phyloP scores from a whole-genome alignment of 2,797 vertebrate species.

The Gobio occitaniae region DNA sequence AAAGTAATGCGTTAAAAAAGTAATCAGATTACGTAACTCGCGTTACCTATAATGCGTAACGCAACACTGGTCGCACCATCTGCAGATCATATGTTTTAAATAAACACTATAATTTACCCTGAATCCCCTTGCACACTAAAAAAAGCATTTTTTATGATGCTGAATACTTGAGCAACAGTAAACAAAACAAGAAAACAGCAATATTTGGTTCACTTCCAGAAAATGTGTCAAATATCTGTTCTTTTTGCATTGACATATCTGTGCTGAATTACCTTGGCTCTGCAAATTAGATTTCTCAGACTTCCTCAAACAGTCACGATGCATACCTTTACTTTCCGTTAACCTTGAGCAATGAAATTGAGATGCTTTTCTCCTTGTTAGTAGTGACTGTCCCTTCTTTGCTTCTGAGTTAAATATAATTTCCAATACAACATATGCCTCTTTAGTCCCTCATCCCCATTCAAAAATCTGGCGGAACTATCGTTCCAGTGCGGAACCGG shows the following conservation, averaged over 20 bases:
- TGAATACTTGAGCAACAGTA: not conserved
- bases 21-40: no score
- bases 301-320: not conserved
- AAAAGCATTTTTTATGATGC: not conserved
- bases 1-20: no score
- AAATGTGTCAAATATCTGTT: not conserved
- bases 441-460: constrained; percentile 43
- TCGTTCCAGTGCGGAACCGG: constrained; percentile 2
- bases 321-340: constrained; percentile 4
- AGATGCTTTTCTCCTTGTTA: constrained; percentile 16
- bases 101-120: not conserved
- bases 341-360: not conserved
- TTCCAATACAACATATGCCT: constrained; percentile 27
- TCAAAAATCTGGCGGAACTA: constrained; percentile 28
- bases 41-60: no score
- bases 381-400: not conserved
- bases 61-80: no score
- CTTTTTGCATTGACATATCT: not conserved
- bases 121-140: not conserved
- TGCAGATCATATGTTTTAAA: not conserved
- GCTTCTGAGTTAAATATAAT: constrained; percentile 26
- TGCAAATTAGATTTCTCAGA: constrained; percentile 12
- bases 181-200: not conserved
- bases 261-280: not conserved
- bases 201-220: not conserved